phyloP scores from a whole-genome alignment of 2,797 vertebrate species.

The Tokudaia muenninki region DNA sequence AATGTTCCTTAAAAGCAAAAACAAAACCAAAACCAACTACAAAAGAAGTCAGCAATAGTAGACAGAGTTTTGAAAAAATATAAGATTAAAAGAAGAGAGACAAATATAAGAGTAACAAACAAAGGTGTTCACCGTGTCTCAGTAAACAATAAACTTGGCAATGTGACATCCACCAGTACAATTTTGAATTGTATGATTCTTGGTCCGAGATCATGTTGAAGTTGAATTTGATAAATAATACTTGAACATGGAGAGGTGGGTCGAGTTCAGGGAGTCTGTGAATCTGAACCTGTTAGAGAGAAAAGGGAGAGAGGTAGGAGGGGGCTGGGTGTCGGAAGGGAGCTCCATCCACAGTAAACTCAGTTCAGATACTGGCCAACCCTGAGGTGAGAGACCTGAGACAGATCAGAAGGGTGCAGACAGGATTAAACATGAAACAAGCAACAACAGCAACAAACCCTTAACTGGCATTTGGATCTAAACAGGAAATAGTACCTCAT shows the following conservation, averaged over 20 bases:
- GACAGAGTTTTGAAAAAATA: background rate
- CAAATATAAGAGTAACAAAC: background rate
- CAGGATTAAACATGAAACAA: background rate
- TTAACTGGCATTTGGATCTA: background rate
- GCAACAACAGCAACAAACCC: background rate
- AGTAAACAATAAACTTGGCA: background rate
- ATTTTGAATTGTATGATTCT: slow-evolving; percentile 11
- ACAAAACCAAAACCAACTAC: background rate
- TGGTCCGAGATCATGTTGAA: background rate
- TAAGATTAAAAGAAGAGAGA: background rate
- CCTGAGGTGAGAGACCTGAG: background rate
- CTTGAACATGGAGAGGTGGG: background rate
- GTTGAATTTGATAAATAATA: background rate
- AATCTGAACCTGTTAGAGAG: background rate
- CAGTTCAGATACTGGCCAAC: background rate
- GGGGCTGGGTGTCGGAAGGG: background rate
- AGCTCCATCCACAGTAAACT: background rate
- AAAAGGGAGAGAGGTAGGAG: background rate
- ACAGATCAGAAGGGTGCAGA: background rate
- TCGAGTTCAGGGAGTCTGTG: background rate
- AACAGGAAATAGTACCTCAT: background rate
- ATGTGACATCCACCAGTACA: background rate
- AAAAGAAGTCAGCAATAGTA: slow-evolving; percentile 2
- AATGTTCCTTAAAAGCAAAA: background rate
- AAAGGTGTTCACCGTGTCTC: background rate